A percentile compares a stretch with the other conserved stretches of the same genome.
These are phyloP conservation scores for Podiceps cristatus DNA, from an alignment of 2,113 vertebrate species.

Conservation along the genomic window DNA sequence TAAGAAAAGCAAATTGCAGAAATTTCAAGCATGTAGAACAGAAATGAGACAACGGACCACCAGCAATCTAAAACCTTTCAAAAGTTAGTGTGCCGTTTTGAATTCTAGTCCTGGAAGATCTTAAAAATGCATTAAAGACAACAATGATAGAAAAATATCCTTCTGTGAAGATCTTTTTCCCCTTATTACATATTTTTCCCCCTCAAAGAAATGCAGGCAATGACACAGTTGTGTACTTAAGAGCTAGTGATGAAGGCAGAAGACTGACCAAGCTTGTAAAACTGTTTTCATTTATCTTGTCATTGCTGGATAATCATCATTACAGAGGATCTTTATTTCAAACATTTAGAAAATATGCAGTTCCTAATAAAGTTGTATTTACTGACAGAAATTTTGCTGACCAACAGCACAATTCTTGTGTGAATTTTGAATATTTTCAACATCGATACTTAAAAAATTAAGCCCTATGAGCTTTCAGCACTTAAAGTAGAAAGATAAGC, in stretches of 20 bases:
- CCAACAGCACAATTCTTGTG: neutral
- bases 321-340: neutral
- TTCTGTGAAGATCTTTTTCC: neutral
- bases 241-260: neutral
- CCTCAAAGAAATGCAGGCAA: neutral
- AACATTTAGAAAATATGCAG: rapidly evolving
- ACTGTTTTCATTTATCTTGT: neutral
- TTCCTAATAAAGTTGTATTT: neutral
- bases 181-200: neutral
- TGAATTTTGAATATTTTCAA: neutral
- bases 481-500: neutral
- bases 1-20: neutral
- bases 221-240: neutral
- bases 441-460: neutral
- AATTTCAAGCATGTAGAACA: neutral
- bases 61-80: neutral
- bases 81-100: neutral
- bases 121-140: neutral
- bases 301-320: neutral
- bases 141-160: neutral
- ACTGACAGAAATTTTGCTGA: neutral
- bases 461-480: neutral
- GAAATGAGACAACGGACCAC: neutral
- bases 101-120: neutral
- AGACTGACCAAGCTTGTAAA: neutral